A percentile compares a stretch with the other conserved stretches of the same genome.
Conservation (phyloP, 1,140 invertebrate species). For the Philopotamus ludificatus region DNA sequence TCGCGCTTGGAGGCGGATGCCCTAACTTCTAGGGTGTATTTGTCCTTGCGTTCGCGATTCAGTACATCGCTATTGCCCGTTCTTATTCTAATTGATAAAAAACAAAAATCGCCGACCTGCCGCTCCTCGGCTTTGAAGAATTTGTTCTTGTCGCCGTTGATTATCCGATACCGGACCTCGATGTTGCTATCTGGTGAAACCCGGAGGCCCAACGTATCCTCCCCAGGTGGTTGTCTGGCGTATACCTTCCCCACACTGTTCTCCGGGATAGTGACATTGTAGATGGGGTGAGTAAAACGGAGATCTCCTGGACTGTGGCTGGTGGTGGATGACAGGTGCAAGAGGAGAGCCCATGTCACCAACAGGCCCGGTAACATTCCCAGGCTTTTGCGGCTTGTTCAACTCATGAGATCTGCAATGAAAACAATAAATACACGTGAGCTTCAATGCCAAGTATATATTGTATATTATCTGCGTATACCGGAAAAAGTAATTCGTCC, state of each 20-base stretch:
- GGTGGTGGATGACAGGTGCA: conserved; percentile 26
- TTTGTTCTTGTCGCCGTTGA: conserved; percentile 73
- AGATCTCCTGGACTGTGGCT: conserved; percentile 23
- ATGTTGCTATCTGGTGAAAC: conserved; percentile 43
- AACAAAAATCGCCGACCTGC: conserved; percentile 86
- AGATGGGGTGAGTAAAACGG: conserved; percentile 66
- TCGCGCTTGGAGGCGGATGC: conserved; percentile 56
- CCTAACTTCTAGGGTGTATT: conserved; percentile 76
- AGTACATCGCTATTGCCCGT: conserved; percentile 72
- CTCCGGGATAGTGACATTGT: conserved; percentile 88
- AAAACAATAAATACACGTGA: no score
- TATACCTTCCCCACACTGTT: conserved; percentile 82
- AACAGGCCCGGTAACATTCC: conserved; percentile 39
- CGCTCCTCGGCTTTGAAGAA: conserved; percentile 85
- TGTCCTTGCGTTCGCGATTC: conserved; percentile 81
- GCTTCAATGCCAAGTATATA: no score
- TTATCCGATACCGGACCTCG: conserved; percentile 73
- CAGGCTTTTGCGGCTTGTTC: conserved; percentile 31
- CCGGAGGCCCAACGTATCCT: conserved; percentile 54
- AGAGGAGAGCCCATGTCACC: conserved; percentile 36
- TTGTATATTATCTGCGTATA: no score
- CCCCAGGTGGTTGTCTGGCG: conserved; percentile 53
- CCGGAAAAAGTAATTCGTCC: no score
- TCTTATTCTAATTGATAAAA: conserved; percentile 76
- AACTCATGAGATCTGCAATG: conserved; percentile 41